Percentiles rank a stretch among this genome's conserved stretches.
These are phyloP conservation scores for Xestia rhomboidea DNA, from an alignment of 2,888 invertebrate species.

Conservation along the genomic window DNA sequence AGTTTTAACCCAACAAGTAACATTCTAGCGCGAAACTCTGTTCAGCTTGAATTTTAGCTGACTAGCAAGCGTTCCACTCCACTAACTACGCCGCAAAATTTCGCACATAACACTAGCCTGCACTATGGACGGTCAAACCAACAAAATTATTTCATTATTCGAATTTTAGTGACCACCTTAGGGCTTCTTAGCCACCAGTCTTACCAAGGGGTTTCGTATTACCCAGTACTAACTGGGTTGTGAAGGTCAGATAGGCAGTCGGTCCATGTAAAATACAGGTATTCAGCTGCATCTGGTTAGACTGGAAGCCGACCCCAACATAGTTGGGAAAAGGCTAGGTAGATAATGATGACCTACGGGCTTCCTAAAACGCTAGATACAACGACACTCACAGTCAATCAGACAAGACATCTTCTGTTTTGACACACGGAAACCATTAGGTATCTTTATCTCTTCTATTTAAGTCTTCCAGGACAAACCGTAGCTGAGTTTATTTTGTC, in stretches of 20 bases:
- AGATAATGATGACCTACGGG: no score
- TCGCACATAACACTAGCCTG: conserved; percentile 5
- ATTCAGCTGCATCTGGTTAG: no score
- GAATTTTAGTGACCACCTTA: neutral
- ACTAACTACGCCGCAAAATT: conserved; percentile 25
- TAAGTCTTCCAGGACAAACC: neutral
- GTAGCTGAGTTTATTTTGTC: neutral
- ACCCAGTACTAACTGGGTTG: no score
- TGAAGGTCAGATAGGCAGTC: no score
- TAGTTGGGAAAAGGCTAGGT: no score
- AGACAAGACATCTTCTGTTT: no score
- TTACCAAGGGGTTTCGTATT: no score
- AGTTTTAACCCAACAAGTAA: neutral
- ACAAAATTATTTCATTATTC: neutral
- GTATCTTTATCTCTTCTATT: neutral
- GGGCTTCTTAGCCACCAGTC: neutral
- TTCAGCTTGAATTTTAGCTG: conserved; percentile 25
- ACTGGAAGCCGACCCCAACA: no score
- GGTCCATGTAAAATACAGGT: no score
- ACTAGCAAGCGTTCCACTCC: conserved; percentile 32
- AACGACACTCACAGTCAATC: no score
- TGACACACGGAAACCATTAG: neutral
- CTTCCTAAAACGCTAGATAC: neutral
- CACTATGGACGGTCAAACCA: conserved; percentile 8
- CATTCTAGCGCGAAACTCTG: neutral